Percentiles rank a stretch among this genome's conserved stretches.
Conservation (phyloP, 1,140 invertebrate species). For the Centruroides sculpturatus region DNA sequence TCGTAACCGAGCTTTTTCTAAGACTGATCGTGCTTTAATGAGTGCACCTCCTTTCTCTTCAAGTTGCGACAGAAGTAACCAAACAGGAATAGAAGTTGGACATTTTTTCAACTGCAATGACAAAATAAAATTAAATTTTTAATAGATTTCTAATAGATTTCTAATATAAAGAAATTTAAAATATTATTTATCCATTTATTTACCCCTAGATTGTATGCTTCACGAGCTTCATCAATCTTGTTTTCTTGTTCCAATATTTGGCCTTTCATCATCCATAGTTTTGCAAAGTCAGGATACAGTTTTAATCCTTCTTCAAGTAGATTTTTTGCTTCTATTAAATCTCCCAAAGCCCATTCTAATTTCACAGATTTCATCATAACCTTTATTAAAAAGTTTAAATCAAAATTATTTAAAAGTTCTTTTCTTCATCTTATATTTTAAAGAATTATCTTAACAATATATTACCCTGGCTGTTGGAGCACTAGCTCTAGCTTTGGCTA, state of each 20-base stretch:
- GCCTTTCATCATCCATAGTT: conserved; percentile 98
- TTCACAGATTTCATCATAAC: conserved; percentile 99
- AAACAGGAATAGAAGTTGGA: conserved; percentile 74
- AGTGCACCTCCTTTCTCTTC: conserved; percentile 74
- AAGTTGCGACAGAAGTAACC: conserved; percentile 71
- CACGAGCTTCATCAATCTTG: conserved; percentile 62
- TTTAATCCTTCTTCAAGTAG: conserved; percentile 74
- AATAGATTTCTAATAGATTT: no score
- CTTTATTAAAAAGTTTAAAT: conserved; percentile 26
- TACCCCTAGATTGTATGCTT: conserved; percentile 73
- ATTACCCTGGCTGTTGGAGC: conserved; percentile 69
- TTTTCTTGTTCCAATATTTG: conserved; percentile 84
- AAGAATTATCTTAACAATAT: neutral
- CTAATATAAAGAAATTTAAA: neutral
- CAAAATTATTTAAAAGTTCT: neutral
- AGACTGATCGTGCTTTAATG: conserved; percentile 86
- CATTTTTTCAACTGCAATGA: conserved; percentile 67
- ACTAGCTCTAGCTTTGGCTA: conserved; percentile 85
- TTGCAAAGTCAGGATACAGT: conserved; percentile 79
- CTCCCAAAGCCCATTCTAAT: conserved; percentile 91
- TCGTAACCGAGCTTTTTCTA: conserved; percentile 82
- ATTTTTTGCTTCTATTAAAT: conserved; percentile 61
- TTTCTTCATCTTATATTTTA: neutral
- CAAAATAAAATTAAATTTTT: neutral
- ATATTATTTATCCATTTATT: conserved; percentile 19